Base-by-base conservation (phyloP, 2,888 invertebrate species). In the Atethmia centrago region DNA sequence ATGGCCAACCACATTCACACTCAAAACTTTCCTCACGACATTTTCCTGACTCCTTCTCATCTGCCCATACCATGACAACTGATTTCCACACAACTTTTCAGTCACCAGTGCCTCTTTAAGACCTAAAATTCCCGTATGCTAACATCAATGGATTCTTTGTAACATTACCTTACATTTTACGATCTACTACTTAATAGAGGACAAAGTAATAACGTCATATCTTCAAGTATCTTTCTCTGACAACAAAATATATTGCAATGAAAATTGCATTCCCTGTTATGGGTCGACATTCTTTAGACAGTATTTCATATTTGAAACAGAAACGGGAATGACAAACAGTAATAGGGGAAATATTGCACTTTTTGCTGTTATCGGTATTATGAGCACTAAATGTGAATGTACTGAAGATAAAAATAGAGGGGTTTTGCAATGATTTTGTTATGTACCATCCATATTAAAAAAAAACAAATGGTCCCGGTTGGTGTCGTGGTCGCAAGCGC, bases 271-370 rank as follows among this genome's bases (percentile, higher is more conserved):
- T 80, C 64, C 53, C 7, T 9, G 16, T 67, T 80, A 49, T 71
- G 79, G 70, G 73, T 64, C 64, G 67, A 71, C 71, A 84, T 78
- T 80, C 79, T 82, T 71, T 63, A 70, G 66, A 21, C 77, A 70
- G 75, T 82, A 75, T 84, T 80, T 84, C 79, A 85, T 85, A 83
- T 86, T 82, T 80, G 63, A 55, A 72, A 72, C 61, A 58, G 68
- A 63, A 70, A 49, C 77, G 70, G 53, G 64, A 53, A 25, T 49
- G 19, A 56, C 77, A 73, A 78, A 74, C 67, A 71, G 59, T 61
- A 62, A 71, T 59, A 62, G 16, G 5, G 28, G 45, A 28, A 61
- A 56, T 81, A 81, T 81, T 81, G 65, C 71, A 78, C 61, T 65
- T 80, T 73, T 82, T 78, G 42, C 42, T 62, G n/a, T 14, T 49